These are phyloP conservation scores for Pogoniulus pusillus DNA, from an alignment of 2,797 vertebrate species.

Conservation along the genomic window DNA sequence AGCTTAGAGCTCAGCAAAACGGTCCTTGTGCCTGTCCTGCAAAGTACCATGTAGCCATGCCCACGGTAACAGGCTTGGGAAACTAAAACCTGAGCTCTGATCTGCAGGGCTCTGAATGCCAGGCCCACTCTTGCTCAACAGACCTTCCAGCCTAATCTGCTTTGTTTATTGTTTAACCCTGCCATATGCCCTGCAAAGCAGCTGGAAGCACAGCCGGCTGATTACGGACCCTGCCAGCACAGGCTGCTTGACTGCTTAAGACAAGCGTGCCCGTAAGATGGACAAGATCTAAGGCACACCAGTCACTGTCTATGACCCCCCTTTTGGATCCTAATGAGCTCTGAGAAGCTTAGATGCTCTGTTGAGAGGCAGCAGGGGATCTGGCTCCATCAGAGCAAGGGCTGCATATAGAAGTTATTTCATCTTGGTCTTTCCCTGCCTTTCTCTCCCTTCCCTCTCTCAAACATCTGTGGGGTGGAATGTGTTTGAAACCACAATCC, in stretches of 20 bases:
- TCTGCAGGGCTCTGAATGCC: conserved; percentile 60
- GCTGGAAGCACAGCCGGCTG: conserved; percentile 65
- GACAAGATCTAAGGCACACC: conserved; percentile 58
- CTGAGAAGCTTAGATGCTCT: conserved; percentile 51
- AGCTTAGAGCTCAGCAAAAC: conserved; percentile 18
- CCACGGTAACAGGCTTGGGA: conserved; percentile 60
- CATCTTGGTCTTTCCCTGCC: not conserved
- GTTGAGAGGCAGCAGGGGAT: conserved; percentile 20
- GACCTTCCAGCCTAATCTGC: conserved; percentile 61
- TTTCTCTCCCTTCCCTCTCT: conserved; percentile 7
- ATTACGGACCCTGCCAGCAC: conserved; percentile 47
- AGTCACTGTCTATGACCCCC: conserved; percentile 47
- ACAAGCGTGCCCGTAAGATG: conserved; percentile 44
- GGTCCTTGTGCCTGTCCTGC: too few relatives aligned
- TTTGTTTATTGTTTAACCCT: conserved; percentile 72
- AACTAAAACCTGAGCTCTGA: conserved; percentile 36
- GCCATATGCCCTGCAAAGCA: conserved; percentile 68
- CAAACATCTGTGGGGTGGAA: conserved; percentile 20
- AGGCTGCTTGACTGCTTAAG: conserved; percentile 64
- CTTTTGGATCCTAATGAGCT: conserved; percentile 48
- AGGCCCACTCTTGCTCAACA: conserved; percentile 58
- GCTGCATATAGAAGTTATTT: conserved; percentile 67
- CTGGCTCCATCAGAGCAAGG: conserved; percentile 39
- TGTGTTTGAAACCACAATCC: conserved; percentile 21
- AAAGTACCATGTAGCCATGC: conserved; percentile 38